A percentile compares a stretch with the other conserved stretches of the same genome.
Evolutionary conservation across 2,888 invertebrate species (phyloP).

Genomic region (Stenotaenia linearis): DNA sequence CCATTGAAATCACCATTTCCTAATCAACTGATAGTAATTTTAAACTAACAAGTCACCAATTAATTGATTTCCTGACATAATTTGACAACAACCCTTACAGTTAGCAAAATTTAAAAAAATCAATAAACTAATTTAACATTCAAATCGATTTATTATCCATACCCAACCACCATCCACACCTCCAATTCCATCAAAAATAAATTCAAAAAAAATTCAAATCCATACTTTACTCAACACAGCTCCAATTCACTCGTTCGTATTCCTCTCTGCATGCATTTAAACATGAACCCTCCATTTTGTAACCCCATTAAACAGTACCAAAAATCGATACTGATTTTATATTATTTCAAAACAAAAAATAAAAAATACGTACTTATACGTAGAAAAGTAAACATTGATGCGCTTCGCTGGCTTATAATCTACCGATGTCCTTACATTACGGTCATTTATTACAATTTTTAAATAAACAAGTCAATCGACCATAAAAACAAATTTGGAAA

Average conservation of each 20-base stretch:
- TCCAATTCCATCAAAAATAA: background rate
- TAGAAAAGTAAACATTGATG: background rate
- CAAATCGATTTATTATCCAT: too few species aligned
- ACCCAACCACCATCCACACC: too few species aligned
- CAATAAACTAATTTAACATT: too few species aligned
- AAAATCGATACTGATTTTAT: background rate
- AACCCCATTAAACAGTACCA: background rate
- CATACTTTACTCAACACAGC: background rate
- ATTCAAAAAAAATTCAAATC: background rate
- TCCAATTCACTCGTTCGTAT: background rate
- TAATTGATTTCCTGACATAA: too few species aligned
- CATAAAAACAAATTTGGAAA: constrained; percentile 21
- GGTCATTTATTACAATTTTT: background rate
- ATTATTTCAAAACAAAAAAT: background rate
- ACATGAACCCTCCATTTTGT: background rate
- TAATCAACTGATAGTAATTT: too few species aligned
- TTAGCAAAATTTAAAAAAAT: too few species aligned
- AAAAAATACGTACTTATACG: background rate
- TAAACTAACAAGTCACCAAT: too few species aligned
- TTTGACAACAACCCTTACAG: too few species aligned
- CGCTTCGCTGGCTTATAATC: constrained; percentile 3
- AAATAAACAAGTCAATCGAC: background rate
- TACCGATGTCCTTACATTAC: background rate
- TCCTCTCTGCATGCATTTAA: background rate
- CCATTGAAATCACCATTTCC: too few species aligned